Conservation (phyloP, 2,797 vertebrate genomes). For the Sebastes baramenuke region DNA sequence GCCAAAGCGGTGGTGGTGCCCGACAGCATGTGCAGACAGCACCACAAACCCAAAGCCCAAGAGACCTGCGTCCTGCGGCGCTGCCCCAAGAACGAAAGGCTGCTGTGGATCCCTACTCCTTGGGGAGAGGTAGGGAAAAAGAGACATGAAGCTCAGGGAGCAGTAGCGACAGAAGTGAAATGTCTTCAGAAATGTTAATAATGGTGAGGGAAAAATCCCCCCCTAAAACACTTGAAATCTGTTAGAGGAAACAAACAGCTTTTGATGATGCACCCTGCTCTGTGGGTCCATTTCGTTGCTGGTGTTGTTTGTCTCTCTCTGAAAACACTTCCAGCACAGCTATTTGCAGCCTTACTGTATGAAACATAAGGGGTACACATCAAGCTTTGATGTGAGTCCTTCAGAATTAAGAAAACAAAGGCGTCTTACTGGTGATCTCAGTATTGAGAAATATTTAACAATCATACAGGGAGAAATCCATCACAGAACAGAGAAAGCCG, state of each 20-base stretch:
- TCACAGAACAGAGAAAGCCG: slow-evolving; percentile 11
- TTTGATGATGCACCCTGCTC: not conserved
- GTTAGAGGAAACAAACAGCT: not conserved
- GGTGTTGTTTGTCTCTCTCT: not conserved
- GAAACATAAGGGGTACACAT: not conserved
- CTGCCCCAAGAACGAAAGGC: slow-evolving; percentile 91
- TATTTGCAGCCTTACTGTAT: not conserved
- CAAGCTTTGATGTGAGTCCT: slow-evolving; percentile 4
- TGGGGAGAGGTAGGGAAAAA: slow-evolving; percentile 91
- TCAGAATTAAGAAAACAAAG: not conserved
- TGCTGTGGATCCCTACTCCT: slow-evolving; percentile 89
- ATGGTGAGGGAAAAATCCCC: not conserved
- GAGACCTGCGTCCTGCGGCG: slow-evolving; percentile 91
- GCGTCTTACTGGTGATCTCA: not conserved
- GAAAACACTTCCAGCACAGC: not conserved
- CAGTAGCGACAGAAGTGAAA: not conserved
- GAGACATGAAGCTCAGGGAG: not conserved
- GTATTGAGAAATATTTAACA: slow-evolving; percentile 21
- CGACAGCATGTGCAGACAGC: slow-evolving; percentile 85
- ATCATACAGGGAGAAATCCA: slow-evolving; percentile 13
- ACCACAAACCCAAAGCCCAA: slow-evolving; percentile 85
- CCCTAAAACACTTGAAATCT: not conserved
- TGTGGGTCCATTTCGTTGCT: not conserved
- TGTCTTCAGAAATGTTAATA: not conserved
- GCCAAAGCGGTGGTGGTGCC: slow-evolving; percentile 80